A percentile compares a stretch with the other conserved stretches of the same genome.
Conservation (phyloP, 2,797 vertebrate genomes). For the Monodelphis domestica region DNA sequence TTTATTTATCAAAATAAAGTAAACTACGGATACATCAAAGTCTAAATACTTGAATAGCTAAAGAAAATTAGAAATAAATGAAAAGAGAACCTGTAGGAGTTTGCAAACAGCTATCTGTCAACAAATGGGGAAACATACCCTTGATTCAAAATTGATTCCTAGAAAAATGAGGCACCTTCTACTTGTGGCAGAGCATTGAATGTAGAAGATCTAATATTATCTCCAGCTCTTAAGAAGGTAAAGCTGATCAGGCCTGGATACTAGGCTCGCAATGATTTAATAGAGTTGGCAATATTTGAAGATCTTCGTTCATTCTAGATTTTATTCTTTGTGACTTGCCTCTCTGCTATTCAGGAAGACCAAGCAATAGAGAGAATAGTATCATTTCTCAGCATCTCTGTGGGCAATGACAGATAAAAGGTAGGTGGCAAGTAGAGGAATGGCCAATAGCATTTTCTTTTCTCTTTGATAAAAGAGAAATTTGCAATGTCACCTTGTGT, state of each 20-base stretch:
- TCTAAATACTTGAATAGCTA: neutral
- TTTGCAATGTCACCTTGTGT: neutral
- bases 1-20: neutral
- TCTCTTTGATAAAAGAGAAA: neutral
- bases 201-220: neutral
- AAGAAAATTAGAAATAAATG: neutral
- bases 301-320: neutral
- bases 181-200: neutral
- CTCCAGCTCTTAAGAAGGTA: neutral
- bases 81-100: neutral
- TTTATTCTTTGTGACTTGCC: neutral
- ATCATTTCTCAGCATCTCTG: neutral
- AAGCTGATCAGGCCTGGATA: neutral
- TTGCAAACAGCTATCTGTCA: neutral
- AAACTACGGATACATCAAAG: neutral
- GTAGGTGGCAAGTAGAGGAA: neutral
- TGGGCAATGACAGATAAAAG: neutral
- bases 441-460: neutral
- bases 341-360: neutral
- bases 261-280: neutral
- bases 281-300: neutral
- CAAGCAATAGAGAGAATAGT: neutral
- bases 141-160: neutral
- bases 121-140: neutral
- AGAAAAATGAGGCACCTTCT: neutral